Percentiles rank a stretch among this genome's conserved stretches.
Evolutionary conservation across 2,888 invertebrate genomes (phyloP).

Genomic region (Diaphora mendica): DNA sequence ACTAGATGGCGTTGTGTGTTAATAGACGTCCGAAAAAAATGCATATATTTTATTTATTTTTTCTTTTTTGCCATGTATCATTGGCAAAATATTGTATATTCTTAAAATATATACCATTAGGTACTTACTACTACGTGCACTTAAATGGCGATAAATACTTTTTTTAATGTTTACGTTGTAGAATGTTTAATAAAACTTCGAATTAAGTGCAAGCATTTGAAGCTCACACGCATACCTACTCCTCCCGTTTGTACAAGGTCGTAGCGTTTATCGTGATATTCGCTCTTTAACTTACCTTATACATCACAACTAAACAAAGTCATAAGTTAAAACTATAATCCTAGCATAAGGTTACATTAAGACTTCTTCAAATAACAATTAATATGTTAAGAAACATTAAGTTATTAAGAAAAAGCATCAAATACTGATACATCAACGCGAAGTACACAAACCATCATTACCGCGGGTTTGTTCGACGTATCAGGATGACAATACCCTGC

Average conservation of each 20-base stretch:
- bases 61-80: not conserved
- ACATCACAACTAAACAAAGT: not conserved
- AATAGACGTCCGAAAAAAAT: no score
- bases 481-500: constrained; percentile 81
- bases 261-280: not conserved
- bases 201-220: not conserved
- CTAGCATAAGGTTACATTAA: not conserved
- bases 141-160: not conserved
- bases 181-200: not conserved
- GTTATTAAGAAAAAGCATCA: constrained; percentile 18
- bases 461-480: constrained; percentile 81
- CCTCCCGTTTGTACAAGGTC: not conserved
- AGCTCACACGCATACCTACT: not conserved
- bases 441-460: constrained; percentile 67
- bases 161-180: no score
- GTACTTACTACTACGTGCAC: not conserved
- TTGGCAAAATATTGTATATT: not conserved
- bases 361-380: no score
- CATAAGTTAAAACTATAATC: not conserved
- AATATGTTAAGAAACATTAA: not conserved
- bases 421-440: constrained; percentile 41
- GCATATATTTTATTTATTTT: no score
- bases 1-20: no score
- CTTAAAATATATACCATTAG: not conserved
- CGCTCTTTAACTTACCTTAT: not conserved